Evolutionary conservation across 1,140 invertebrate genomes (phyloP).

Genomic region (Idris sp.): DNA sequence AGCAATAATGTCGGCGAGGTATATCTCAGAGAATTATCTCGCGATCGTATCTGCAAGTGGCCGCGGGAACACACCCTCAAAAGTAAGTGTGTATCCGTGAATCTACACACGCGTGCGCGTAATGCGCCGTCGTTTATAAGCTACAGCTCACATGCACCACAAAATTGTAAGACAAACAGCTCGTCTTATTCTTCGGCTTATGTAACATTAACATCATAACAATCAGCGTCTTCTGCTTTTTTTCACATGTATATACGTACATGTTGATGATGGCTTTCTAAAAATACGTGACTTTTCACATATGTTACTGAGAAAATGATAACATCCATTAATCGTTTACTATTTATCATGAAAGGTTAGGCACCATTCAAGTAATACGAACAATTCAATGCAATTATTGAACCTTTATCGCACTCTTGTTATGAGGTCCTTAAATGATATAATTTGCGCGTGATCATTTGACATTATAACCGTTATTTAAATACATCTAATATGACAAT

Average conservation of each 20-base stretch:
- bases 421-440: conserved; percentile 5
- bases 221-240: conserved; percentile 23
- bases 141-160: conserved; percentile 64
- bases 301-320: conserved; percentile 33
- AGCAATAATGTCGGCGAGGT: conserved; percentile 55
- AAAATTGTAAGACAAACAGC: conserved; percentile 74
- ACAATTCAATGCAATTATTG: neutral
- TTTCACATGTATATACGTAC: neutral
- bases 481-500: conserved; percentile 5
- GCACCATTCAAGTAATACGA: conserved; percentile 35
- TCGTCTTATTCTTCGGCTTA: conserved; percentile 66
- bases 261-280: conserved; percentile 11
- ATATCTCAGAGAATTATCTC: conserved; percentile 57
- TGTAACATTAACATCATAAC: conserved; percentile 64
- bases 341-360: conserved; percentile 44
- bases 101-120: conserved; percentile 38
- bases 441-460: conserved; percentile 3
- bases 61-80: conserved; percentile 57
- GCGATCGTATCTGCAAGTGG: conserved; percentile 53
- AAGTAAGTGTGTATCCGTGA: conserved; percentile 19
- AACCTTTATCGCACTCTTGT: conserved; percentile 2
- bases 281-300: conserved; percentile 27
- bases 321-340: conserved; percentile 35
- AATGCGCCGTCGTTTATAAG: conserved; percentile 56
- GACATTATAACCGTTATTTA: conserved; percentile 33